Base-by-base conservation (phyloP, 2,797 vertebrate genomes). In the Orientallactaga sibirica region DNA sequence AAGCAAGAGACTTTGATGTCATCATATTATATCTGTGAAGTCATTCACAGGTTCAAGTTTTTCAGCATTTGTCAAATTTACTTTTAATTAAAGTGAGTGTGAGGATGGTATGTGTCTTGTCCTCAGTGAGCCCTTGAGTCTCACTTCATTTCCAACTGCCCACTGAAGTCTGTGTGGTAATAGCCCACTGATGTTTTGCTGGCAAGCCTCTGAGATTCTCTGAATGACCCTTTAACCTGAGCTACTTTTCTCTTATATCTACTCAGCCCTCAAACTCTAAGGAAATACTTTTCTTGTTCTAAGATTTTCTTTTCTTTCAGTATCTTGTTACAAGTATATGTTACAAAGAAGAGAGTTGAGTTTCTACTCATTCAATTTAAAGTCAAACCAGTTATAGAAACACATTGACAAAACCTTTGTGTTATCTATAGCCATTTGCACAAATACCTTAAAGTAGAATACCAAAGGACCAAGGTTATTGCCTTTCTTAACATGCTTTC, bases 261-360 rank as follows among this genome's bases (percentile, higher is more conserved):
- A 95, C 93, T 64, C 96, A 97, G 96, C 93, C 92, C 79, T 97
- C 55, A 83, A 84, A 92, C 94, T 96, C 97, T 93, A 96, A 97
- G 95, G 82, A 90, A 92, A 82, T n/a, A 77, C 93, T 97, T 61
- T 11, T 43, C 92, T 93, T 96, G 92, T 95, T 96, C 79, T 89
- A 94, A 96, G 37, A 81, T 93, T 94, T 41, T 94, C 93, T 96
- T 96, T 95, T 70, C 66, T 95, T 95, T 93, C 71, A 78, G 62
- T 85, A 55, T 37, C 27, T 84, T 83, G 94, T 94, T 96, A 70
- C 88, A 95, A 84, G 93, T 77, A 62, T 76, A 89, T 81, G 1
- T 68, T 88, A 92, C 80, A 94, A 95, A 86, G 66, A 86, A 91
- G 79, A 95, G 82, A 89, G 86, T 92, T 97, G n/a, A 78, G 92